Conservation (phyloP, 2,113 vertebrate genomes). For the Aptenodytes forsteri region DNA sequence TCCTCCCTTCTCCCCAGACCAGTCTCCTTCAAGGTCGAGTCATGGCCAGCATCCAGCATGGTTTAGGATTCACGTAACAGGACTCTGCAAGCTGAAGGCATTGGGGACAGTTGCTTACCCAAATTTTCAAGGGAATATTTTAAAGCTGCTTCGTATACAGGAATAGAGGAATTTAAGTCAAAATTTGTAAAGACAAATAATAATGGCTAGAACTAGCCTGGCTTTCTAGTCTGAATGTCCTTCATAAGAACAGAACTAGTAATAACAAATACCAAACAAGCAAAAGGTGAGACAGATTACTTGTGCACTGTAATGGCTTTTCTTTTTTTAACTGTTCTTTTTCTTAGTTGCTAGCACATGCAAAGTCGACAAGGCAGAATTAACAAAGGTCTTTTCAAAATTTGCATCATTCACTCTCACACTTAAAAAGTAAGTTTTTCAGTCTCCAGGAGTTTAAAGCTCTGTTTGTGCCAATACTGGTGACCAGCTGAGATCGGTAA, state of each 20-base stretch:
- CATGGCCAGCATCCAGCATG: background rate
- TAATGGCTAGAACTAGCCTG: background rate
- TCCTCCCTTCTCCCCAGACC: background rate
- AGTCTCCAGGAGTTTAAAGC: background rate
- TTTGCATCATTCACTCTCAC: background rate
- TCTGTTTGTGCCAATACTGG: background rate
- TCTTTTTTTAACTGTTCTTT: background rate
- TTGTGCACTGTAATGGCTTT: background rate
- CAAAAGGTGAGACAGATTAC: background rate
- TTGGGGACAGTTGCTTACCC: fast-evolving
- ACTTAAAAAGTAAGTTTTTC: background rate
- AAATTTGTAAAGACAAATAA: background rate
- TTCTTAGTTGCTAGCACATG: background rate
- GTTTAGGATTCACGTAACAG: background rate
- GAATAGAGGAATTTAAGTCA: background rate
- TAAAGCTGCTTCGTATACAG: background rate
- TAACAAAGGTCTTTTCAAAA: background rate
- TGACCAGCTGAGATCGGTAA: background rate
- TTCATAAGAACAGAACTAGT: background rate
- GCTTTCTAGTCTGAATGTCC: background rate
- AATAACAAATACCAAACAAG: background rate
- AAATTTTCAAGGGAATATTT: background rate
- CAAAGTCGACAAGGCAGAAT: background rate
- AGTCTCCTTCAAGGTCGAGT: background rate
- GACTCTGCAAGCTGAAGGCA: background rate